Percentiles rank a stretch among this genome's conserved stretches.
These are phyloP conservation scores for Drosophila borealis DNA, from an alignment of 2,888 invertebrate species.

Conservation along the genomic window DNA sequence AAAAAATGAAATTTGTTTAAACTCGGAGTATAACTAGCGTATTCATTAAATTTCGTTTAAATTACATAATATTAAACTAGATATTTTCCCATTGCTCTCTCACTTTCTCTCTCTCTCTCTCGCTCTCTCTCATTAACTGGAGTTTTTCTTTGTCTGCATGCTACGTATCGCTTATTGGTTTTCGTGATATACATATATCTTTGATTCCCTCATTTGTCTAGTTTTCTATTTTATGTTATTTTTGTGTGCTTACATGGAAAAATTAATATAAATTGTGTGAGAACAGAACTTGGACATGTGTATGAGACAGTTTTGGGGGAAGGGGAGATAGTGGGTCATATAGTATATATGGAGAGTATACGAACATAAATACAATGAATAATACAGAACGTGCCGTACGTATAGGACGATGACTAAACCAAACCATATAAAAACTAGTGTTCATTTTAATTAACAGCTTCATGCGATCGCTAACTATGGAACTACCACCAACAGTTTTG, in stretches of 20 bases:
- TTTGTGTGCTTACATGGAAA: slow-evolving; percentile 10
- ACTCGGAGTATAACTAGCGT: slow-evolving; percentile 72
- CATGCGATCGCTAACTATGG: slow-evolving; percentile 28
- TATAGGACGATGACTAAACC: slow-evolving; percentile 50
- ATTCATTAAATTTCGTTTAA: slow-evolving; percentile 76
- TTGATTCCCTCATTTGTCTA: slow-evolving; percentile 68
- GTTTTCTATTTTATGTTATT: slow-evolving; percentile 27
- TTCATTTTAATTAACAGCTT: slow-evolving; percentile 60
- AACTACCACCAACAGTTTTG: slow-evolving; percentile 49
- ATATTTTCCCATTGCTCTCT: slow-evolving; percentile 59
- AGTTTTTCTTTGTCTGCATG: slow-evolving; percentile 24
- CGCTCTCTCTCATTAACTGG: slow-evolving; percentile 28
- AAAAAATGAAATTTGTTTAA: slow-evolving; percentile 64
- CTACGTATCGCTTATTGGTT: slow-evolving; percentile 37
- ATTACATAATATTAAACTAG: slow-evolving; percentile 80
- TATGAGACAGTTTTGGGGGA: slow-evolving; percentile 12
- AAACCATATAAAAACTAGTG: slow-evolving; percentile 55
- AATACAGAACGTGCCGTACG: slow-evolving; percentile 59
- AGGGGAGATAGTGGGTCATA: neutral
- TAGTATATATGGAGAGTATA: slow-evolving; percentile 20
- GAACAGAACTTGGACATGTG: slow-evolving; percentile 12
- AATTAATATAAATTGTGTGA: neutral
- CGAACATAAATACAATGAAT: slow-evolving; percentile 61
- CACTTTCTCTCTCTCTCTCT: slow-evolving; percentile 8
- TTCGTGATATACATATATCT: slow-evolving; percentile 29